A percentile compares a stretch with the other conserved stretches of the same genome.
Evolutionary conservation across 2,888 invertebrate species (phyloP).

Genomic region (Eledona agricola): DNA sequence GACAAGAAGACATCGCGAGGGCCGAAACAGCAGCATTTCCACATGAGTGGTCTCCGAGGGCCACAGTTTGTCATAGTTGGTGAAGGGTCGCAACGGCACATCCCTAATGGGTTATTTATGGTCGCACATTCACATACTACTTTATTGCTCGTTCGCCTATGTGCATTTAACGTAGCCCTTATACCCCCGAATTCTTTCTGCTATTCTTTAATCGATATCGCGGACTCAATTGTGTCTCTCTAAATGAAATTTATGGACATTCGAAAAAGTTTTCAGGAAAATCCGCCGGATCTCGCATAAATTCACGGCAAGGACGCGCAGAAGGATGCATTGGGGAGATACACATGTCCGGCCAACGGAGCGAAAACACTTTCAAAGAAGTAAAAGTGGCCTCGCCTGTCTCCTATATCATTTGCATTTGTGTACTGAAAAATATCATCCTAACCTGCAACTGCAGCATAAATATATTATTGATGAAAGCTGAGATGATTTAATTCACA

Average conservation of each 20-base stretch:
- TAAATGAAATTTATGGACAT: constrained; percentile 31
- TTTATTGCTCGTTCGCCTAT: constrained; percentile 51
- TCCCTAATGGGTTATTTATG: constrained; percentile 60
- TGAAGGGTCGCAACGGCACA: constrained; percentile 45
- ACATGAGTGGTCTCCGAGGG: constrained; percentile 54
- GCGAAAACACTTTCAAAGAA: too few species aligned
- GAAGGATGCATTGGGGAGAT: background rate
- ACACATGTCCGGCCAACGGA: constrained; percentile 6
- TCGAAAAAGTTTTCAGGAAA: constrained; percentile 11
- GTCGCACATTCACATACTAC: constrained; percentile 51
- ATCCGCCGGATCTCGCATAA: constrained; percentile 16
- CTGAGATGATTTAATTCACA: too few species aligned
- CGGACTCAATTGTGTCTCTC: constrained; percentile 33
- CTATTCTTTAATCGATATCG: constrained; percentile 33
- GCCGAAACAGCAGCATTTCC: constrained; percentile 45
- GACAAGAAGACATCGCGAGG: constrained; percentile 43
- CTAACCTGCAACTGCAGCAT: too few species aligned
- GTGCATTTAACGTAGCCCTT: constrained; percentile 43
- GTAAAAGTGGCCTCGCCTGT: too few species aligned
- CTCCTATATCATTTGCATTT: too few species aligned
- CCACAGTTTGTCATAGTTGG: constrained; percentile 49
- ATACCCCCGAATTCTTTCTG: constrained; percentile 24
- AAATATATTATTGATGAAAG: too few species aligned
- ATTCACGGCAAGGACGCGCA: constrained; percentile 8
- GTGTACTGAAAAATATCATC: too few species aligned